phyloP scores from a whole-genome alignment of 2,797 vertebrate genomes.

The Peromyscus nudipes region DNA sequence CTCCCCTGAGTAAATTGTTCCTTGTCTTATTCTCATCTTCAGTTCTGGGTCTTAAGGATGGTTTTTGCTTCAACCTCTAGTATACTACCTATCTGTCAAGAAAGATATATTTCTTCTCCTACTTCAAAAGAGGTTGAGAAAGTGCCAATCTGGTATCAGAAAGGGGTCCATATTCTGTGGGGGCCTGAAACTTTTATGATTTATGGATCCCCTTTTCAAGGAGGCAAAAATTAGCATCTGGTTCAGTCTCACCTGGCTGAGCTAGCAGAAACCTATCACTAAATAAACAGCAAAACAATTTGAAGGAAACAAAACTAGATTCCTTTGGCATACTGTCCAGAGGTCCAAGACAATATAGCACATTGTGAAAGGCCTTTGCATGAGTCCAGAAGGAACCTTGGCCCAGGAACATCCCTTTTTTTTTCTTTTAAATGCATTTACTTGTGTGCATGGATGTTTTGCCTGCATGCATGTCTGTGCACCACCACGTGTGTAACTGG shows the following conservation, averaged over 20 bases:
- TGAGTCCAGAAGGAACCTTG: not conserved
- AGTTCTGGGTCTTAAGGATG: not conserved
- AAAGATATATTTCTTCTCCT: not conserved
- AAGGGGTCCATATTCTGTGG: not conserved
- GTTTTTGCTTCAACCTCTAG: not conserved
- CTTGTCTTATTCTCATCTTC: not conserved
- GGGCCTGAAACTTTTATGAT: not conserved
- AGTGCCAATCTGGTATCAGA: not conserved
- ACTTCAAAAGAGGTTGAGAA: not conserved
- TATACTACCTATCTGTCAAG: not conserved
- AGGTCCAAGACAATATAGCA: not conserved
- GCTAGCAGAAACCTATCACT: not conserved
- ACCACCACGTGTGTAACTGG: not conserved
- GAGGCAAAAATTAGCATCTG: not conserved
- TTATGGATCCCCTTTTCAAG: not conserved
- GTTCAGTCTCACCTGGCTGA: not conserved
- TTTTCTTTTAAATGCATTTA: too few species aligned
- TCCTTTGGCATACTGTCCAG: not conserved
- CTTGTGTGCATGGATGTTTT: not conserved
- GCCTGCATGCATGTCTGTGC: not conserved
- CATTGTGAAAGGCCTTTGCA: not conserved
- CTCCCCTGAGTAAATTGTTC: conserved; percentile 14
- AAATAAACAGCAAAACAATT: not conserved
- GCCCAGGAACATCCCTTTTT: not conserved
- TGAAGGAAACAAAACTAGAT: not conserved